A percentile compares a stretch with the other conserved stretches of the same genome.
These are phyloP conservation scores for Panthera tigris DNA, from an alignment of 2,113 vertebrate species.

Conservation along the genomic window DNA sequence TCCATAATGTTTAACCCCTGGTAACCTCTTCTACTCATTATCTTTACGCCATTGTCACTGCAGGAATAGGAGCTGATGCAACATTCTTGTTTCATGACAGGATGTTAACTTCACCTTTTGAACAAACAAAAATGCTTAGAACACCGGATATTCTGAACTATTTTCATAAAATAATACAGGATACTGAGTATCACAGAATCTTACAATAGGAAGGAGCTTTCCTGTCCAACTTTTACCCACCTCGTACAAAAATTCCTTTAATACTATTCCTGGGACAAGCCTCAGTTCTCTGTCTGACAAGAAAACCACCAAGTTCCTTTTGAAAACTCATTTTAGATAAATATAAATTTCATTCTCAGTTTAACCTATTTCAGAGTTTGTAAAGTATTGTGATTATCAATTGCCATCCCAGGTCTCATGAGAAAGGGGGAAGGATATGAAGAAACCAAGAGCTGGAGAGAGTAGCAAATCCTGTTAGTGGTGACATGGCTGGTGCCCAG, in stretches of 20 bases:
- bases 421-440: neutral
- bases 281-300: neutral
- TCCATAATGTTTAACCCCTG: neutral
- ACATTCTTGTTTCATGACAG: neutral
- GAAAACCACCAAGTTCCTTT: neutral
- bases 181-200: neutral
- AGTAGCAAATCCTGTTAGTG: neutral
- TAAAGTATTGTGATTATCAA: neutral
- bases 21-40: neutral
- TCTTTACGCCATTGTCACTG: neutral
- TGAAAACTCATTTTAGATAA: neutral
- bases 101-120: neutral
- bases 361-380: neutral
- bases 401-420: neutral
- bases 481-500: neutral
- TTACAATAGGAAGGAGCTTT: neutral
- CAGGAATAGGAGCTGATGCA: neutral
- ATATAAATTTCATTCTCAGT: neutral
- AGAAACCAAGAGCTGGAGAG: neutral
- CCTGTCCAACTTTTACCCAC: neutral
- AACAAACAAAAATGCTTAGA: slow-evolving; percentile 9
- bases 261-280: neutral
- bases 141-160: neutral
- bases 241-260: neutral
- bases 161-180: slow-evolving; percentile 7